phyloP scores from a whole-genome alignment of 2,797 vertebrate genomes.

The Gobio occitaniae region DNA sequence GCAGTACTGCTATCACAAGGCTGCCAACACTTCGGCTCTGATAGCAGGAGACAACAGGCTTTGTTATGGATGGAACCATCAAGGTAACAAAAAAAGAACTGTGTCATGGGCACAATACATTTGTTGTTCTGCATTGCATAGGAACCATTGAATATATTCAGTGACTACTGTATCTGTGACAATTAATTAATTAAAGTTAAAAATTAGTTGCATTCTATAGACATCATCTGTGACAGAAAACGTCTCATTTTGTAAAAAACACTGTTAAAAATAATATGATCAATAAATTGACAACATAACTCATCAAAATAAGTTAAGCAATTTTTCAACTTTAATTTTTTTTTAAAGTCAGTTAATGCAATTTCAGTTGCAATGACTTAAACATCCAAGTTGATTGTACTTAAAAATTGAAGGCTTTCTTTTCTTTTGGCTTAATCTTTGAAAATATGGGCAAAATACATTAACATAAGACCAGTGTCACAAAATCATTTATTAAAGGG shows the following conservation, averaged over 20 bases:
- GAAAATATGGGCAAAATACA: background rate
- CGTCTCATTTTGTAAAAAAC: background rate
- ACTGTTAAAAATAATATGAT: no score
- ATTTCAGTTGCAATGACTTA: no score
- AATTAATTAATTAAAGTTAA: background rate
- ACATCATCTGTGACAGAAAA: background rate
- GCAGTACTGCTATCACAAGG: slow-evolving; percentile 10
- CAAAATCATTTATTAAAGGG: background rate
- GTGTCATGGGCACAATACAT: slow-evolving; percentile 23
- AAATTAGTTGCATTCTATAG: background rate
- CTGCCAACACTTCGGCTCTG: background rate
- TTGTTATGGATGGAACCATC: slow-evolving; percentile 39
- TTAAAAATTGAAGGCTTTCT: no score
- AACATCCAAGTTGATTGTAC: no score
- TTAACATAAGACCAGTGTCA: background rate
- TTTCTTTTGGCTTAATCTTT: no score
- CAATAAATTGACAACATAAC: no score
- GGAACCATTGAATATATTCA: slow-evolving; percentile 33
- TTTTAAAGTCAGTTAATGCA: no score
- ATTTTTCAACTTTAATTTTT: no score
- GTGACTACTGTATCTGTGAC: background rate
- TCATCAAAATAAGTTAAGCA: no score
- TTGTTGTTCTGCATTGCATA: slow-evolving; percentile 10
- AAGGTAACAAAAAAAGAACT: slow-evolving; percentile 47
- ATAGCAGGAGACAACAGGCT: slow-evolving; percentile 29